phyloP scores from a whole-genome alignment of 2,888 invertebrate genomes.

The Spicauda simplicius region DNA sequence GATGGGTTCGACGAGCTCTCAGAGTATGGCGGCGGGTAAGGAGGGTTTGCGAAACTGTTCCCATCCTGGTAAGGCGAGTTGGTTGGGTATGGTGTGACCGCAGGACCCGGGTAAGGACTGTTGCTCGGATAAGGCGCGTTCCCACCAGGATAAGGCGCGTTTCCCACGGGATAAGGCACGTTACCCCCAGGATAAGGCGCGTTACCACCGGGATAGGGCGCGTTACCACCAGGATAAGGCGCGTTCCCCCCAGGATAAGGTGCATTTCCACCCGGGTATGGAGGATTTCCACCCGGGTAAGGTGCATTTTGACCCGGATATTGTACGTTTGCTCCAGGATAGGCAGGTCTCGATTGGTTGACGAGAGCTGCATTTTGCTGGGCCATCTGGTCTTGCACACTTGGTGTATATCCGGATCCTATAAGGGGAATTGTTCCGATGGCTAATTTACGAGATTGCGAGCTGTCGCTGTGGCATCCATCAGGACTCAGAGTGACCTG shows the following conservation, averaged over 20 bases:
- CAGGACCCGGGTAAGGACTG: slow-evolving; percentile 41
- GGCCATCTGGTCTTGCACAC: slow-evolving; percentile 53
- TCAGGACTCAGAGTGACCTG: slow-evolving; percentile 60
- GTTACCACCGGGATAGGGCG: slow-evolving; percentile 35
- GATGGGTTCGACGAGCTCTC: slow-evolving; percentile 33
- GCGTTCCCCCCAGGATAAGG: slow-evolving; percentile 45
- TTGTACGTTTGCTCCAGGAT: slow-evolving; percentile 41
- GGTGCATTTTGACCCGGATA: slow-evolving; percentile 42
- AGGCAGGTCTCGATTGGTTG: slow-evolving; percentile 51
- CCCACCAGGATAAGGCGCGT: too few relatives aligned
- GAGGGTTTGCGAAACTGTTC: too few relatives aligned
- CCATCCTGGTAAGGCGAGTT: slow-evolving; percentile 15
- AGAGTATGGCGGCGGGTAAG: slow-evolving; percentile 22
- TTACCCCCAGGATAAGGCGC: too few relatives aligned
- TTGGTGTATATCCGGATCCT: slow-evolving; percentile 51
- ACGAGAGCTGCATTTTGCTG: slow-evolving; percentile 44
- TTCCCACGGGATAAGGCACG: too few relatives aligned
- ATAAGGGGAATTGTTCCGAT: slow-evolving; percentile 66
- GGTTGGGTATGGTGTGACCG: slow-evolving; percentile 37
- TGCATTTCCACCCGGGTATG: slow-evolving; percentile 6
- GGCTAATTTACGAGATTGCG: slow-evolving; percentile 51
- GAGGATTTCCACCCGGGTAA: slow-evolving; percentile 38
- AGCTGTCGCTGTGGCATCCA: slow-evolving; percentile 61
- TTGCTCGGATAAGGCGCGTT: slow-evolving; percentile 44
- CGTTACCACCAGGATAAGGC: slow-evolving; percentile 40